Evolutionary conservation across 2,888 invertebrate species (phyloP).

Genomic region (Limnephilus marmoratus): DNA sequence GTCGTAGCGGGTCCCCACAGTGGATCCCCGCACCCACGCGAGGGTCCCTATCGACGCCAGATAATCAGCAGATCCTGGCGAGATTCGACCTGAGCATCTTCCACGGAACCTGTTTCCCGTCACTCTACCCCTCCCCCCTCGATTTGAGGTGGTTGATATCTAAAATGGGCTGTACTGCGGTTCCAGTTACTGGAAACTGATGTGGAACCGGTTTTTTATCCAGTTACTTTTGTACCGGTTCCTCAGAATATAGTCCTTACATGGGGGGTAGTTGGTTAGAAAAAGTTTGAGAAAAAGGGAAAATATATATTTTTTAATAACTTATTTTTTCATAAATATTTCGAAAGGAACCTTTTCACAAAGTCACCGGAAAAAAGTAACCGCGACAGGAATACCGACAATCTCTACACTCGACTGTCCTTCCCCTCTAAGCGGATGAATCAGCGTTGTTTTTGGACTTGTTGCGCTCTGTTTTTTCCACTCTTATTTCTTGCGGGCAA

Average conservation of each 20-base stretch:
- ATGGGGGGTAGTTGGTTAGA: no score
- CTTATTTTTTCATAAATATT: no score
- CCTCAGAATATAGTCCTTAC: no score
- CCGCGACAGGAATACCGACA: no score
- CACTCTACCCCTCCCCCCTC: not conserved
- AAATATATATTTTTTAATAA: no score
- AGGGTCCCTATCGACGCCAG: constrained; percentile 1
- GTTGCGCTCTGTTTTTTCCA: constrained; percentile 3
- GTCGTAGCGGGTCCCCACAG: constrained; percentile 19
- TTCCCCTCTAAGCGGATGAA: constrained; percentile 12
- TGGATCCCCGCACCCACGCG: constrained; percentile 28
- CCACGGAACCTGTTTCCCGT: constrained; percentile 47
- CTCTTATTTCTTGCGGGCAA: constrained; percentile 6
- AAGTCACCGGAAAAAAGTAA: no score
- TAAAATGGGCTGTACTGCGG: no score
- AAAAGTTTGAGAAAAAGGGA: no score
- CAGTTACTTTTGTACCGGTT: no score
- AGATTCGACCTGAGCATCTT: constrained; percentile 33
- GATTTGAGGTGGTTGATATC: not conserved
- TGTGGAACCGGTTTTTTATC: no score
- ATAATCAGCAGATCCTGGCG: constrained; percentile 46
- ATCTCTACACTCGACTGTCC: not conserved
- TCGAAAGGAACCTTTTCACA: no score
- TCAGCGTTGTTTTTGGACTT: constrained; percentile 6
- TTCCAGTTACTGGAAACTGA: no score